Evolutionary conservation across 2,113 vertebrate genomes (phyloP).

Genomic region (Rissa tridactyla): DNA sequence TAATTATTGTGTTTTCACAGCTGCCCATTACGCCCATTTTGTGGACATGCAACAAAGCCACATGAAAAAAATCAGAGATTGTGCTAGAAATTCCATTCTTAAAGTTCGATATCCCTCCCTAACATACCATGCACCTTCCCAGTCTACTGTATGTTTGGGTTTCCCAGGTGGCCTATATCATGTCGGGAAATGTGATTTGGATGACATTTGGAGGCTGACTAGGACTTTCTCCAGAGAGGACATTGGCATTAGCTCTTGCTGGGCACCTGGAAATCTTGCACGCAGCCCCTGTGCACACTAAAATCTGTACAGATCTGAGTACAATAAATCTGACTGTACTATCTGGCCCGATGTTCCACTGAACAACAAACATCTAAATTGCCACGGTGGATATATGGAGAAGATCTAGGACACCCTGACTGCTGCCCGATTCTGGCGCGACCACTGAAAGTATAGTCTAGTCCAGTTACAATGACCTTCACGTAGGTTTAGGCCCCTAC

Average conservation of each 20-base stretch:
- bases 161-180: not conserved
- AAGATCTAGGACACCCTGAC: not conserved
- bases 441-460: not conserved
- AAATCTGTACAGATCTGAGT: not conserved
- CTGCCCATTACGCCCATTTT: not conserved
- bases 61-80: not conserved
- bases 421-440: not conserved
- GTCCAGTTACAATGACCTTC: not conserved
- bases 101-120: not conserved
- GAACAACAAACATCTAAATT: not conserved
- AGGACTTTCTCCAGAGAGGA: not conserved
- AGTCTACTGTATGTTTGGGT: not conserved
- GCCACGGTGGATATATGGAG: not conserved
- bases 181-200: not conserved
- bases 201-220: not conserved
- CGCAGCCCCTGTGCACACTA: accelerated
- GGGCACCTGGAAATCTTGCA: not conserved
- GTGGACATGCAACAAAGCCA: not conserved
- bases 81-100: not conserved
- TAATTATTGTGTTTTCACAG: not conserved
- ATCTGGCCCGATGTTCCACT: not conserved
- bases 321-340: not conserved
- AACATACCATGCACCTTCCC: not conserved
- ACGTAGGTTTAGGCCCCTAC: not conserved
- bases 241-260: not conserved